These are phyloP conservation scores for Anthopleura sola DNA, from an alignment of 64 coral and sea anemone species.

Conservation along the genomic window DNA sequence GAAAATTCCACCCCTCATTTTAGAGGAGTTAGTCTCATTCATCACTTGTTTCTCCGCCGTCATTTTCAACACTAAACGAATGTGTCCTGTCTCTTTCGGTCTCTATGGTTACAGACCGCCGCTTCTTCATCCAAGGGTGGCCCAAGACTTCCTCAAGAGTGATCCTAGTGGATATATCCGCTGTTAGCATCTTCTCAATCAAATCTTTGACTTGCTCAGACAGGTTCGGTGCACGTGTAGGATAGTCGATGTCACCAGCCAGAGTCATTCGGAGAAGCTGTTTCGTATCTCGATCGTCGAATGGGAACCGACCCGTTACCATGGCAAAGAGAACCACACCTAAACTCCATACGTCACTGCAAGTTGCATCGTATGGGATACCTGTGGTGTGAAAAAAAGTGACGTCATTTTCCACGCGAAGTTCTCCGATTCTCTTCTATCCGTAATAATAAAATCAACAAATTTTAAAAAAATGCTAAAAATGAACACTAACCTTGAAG, in stretches of 20 bases:
- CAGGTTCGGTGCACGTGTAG: background rate
- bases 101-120: background rate
- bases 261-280: slow-evolving; percentile 69
- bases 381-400: slow-evolving; percentile 21
- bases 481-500: slow-evolving; percentile 52
- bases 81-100: background rate
- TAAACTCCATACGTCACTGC: slow-evolving; percentile 80
- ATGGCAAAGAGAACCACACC: slow-evolving; percentile 82
- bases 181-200: slow-evolving; percentile 41
- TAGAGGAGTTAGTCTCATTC: no score
- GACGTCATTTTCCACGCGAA: background rate
- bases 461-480: background rate
- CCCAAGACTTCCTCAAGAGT: slow-evolving; percentile 26
- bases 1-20: background rate
- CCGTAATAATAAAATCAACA: no score
- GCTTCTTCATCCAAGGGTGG: slow-evolving; percentile 50
- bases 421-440: no score
- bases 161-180: slow-evolving; percentile 27
- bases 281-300: slow-evolving; percentile 69
- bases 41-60: background rate
- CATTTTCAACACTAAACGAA: background rate
- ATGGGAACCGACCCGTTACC: slow-evolving; percentile 77
- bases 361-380: slow-evolving; percentile 80
- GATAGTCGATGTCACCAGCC: slow-evolving; percentile 54
- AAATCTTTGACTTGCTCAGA: slow-evolving; percentile 50